Conservation (phyloP, 2,113 vertebrate species). For the Pterophyllum scalare region DNA sequence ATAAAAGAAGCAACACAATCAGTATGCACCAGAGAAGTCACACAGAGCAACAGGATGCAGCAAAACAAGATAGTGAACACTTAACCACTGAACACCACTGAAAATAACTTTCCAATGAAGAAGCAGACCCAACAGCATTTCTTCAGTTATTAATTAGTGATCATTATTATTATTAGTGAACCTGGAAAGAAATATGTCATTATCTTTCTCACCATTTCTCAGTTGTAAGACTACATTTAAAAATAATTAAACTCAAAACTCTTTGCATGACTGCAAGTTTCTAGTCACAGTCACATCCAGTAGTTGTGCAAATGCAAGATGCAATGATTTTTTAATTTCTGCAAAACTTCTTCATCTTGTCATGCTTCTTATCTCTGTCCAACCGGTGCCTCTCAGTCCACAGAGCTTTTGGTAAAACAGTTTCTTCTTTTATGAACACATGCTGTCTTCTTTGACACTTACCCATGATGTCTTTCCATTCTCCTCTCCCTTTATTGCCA, state of each 20-base stretch:
- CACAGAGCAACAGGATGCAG: not conserved
- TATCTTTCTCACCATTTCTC: rapidly evolving
- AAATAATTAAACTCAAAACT: not conserved
- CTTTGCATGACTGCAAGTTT: not conserved
- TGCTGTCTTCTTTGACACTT: slow-evolving; percentile 12
- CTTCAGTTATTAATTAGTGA: too few species aligned
- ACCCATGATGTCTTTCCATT: not conserved
- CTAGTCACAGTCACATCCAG: not conserved
- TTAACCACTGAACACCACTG: not conserved
- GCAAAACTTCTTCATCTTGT: not conserved
- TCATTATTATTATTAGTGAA: too few species aligned
- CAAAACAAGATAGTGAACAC: not conserved
- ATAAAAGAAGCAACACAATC: too few species aligned
- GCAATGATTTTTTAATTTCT: slow-evolving; percentile 1
- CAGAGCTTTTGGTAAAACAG: not conserved
- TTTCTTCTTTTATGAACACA: not conserved
- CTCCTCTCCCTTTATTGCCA: not conserved
- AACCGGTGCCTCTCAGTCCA: not conserved
- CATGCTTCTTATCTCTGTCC: not conserved
- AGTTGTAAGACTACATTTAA: not conserved
- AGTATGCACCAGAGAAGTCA: not conserved
- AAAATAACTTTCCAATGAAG: not conserved
- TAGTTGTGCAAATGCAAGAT: not conserved
- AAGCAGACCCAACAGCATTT: not conserved
- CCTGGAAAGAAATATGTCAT: not conserved